Base-by-base conservation (phyloP, 2,113 vertebrate genomes). In the Syngnathus floridae region DNA sequence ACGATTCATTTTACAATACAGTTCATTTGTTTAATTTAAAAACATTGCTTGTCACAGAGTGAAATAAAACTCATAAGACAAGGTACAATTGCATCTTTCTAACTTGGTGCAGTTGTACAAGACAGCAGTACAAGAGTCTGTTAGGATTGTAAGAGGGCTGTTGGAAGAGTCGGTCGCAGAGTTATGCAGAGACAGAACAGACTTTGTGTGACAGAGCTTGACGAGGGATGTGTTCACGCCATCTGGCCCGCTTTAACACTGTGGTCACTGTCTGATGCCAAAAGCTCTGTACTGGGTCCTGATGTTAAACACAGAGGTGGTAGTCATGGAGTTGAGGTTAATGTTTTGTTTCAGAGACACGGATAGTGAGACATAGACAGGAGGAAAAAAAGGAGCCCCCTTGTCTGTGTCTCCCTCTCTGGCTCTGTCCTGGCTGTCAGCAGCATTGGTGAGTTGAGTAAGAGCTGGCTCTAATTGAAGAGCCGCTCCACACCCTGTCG, bases 401-500 rank as follows among this genome's bases (percentile, higher is more conserved):
- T 57, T 38, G 26, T 60, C 67, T 77, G 62, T 77, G 60, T 73
- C 76, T 71, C 64, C 70, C 73, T 73, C 71, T 70, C 73, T 69
- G 73, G 62, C 69, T 64, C 70, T 81, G 73, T 82, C 83, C 76
- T 79, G 70, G 79, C 84, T 88, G 88, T 89, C 82, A 86, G 74
- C 71, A 54, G 71, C 61, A 46, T 72, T 64, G 80, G 76, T 74
- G 84, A 87, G 83, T 73, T 65, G 63, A 76, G 75, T 78, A 78
- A 81, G 86, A 82, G 83, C 82, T 83, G 87, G 83, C 88, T 88
- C 89, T 90, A 90, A 91, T 89, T 90, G 90, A 90, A 87, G 90
- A 90, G 84, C 86, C 81, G 86, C 87, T 90, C 88, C 86, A 81
- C 90, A 91, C 85, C 82, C 90, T 91, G 88, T 90, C 91, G 82